A percentile compares a stretch with the other conserved stretches of the same genome.
These are phyloP conservation scores for Saccostrea echinata DNA, from an alignment of 1,140 invertebrate species.

Conservation along the genomic window DNA sequence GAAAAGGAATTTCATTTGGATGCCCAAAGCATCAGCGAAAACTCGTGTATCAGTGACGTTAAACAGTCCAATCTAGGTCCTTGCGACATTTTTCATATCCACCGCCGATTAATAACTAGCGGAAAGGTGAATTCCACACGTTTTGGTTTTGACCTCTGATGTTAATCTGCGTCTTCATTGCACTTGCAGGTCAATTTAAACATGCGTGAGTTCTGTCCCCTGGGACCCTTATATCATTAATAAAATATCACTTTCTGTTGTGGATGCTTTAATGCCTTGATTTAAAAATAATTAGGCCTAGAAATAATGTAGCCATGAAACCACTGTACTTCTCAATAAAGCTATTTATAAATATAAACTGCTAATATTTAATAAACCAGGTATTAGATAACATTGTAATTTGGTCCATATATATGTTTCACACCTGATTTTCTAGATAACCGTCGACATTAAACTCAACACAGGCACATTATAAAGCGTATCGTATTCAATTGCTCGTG, in stretches of 20 bases:
- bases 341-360: constrained; percentile 14
- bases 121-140: constrained; percentile 30
- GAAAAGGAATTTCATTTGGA: not conserved
- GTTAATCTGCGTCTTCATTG: constrained; percentile 24
- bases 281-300: constrained; percentile 1
- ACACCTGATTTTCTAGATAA: constrained; percentile 21
- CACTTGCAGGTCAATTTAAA: constrained; percentile 8
- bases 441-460: constrained; percentile 17
- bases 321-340: not conserved
- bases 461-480: constrained; percentile 10
- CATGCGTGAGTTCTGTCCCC: constrained; percentile 21
- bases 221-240: not conserved
- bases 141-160: constrained; percentile 21
- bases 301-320: not conserved
- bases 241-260: not conserved
- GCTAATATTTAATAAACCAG: constrained; percentile 33
- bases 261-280: not conserved
- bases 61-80: constrained; percentile 10
- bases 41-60: not conserved
- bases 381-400: constrained; percentile 8
- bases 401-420: constrained; percentile 28
- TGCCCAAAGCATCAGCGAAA: not conserved
- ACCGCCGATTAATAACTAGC: constrained; percentile 2
- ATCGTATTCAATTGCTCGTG: not conserved
- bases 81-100: constrained; percentile 16